Evolutionary conservation across 2,113 vertebrate species (phyloP).

Genomic region (Phoxinus phoxinus): DNA sequence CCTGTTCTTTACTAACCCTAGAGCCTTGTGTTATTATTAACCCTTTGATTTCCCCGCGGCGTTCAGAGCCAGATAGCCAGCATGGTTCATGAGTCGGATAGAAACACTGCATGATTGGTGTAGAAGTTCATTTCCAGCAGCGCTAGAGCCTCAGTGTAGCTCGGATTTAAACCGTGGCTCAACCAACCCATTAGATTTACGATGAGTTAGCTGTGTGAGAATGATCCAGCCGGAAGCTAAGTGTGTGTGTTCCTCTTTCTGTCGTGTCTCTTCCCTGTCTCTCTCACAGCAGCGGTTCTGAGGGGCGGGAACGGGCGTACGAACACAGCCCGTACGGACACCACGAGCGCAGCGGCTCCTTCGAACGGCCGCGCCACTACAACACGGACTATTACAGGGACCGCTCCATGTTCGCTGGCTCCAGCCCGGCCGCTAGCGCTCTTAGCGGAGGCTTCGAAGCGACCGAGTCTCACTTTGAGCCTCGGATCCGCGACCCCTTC

Average conservation of each 20-base stretch:
- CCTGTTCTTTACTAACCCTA: constrained; percentile 81
- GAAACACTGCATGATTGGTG: constrained; percentile 16
- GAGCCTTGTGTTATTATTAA: constrained; percentile 79
- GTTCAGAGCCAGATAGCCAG: constrained; percentile 5
- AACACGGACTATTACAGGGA: constrained; percentile 98
- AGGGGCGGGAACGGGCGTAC: constrained; percentile 97
- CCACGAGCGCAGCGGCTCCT: constrained; percentile 92
- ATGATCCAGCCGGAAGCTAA: neutral
- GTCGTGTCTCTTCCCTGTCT: constrained; percentile 68
- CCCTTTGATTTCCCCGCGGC: constrained; percentile 37
- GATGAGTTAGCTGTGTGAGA: neutral
- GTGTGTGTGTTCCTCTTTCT: constrained; percentile 67
- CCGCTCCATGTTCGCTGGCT: constrained; percentile 83
- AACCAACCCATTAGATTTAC: neutral
- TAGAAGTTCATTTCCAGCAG: neutral
- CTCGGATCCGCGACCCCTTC: constrained; percentile 92
- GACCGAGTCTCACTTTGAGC: constrained; percentile 93
- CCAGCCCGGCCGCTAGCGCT: constrained; percentile 71
- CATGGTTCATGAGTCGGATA: neutral
- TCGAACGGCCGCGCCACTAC: constrained; percentile 96
- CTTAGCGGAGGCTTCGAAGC: constrained; percentile 87
- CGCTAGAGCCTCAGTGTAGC: constrained; percentile 1
- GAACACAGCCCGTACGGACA: constrained; percentile 99
- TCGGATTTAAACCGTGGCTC: neutral
- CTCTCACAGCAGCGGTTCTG: constrained; percentile 87